Conservation (phyloP, 2,888 invertebrate species). For the Theristus sp. region DNA sequence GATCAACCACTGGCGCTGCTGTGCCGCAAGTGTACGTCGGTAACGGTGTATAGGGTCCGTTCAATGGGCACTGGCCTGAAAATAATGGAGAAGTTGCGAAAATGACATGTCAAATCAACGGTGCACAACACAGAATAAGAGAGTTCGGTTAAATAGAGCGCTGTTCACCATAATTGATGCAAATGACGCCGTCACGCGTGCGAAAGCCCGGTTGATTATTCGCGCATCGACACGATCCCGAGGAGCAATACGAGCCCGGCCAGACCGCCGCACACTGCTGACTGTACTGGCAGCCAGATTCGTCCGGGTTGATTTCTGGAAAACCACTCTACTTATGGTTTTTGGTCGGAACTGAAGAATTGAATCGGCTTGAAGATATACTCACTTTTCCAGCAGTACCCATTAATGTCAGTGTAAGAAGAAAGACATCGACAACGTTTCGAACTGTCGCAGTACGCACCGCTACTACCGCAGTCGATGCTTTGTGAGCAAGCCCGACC, state of each 20-base stretch:
- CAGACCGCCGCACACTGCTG: conserved; percentile 3
- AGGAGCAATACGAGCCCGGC: not conserved
- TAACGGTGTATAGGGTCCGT: conserved; percentile 10
- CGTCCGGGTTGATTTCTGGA: conserved; percentile 4
- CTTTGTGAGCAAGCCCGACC: not conserved
- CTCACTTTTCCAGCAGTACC: conserved; percentile 1
- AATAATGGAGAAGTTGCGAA: no score
- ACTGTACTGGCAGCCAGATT: conserved; percentile 1
- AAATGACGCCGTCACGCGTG: not conserved
- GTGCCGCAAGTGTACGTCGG: not conserved
- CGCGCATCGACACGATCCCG: not conserved
- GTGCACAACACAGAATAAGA: no score
- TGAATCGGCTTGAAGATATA: not conserved
- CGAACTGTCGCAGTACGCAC: not conserved
- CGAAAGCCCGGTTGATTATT: not conserved
- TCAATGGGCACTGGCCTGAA: conserved; percentile 19
- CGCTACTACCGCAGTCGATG: not conserved
- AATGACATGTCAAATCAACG: no score
- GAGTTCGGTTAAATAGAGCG: no score
- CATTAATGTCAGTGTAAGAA: not conserved
- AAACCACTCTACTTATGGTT: no score
- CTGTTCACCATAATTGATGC: not conserved
- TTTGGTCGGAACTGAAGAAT: not conserved
- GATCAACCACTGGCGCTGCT: not conserved
- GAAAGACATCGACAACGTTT: not conserved